Conservation (phyloP, 2,113 vertebrate species). For the Myiozetetes cayanensis region DNA sequence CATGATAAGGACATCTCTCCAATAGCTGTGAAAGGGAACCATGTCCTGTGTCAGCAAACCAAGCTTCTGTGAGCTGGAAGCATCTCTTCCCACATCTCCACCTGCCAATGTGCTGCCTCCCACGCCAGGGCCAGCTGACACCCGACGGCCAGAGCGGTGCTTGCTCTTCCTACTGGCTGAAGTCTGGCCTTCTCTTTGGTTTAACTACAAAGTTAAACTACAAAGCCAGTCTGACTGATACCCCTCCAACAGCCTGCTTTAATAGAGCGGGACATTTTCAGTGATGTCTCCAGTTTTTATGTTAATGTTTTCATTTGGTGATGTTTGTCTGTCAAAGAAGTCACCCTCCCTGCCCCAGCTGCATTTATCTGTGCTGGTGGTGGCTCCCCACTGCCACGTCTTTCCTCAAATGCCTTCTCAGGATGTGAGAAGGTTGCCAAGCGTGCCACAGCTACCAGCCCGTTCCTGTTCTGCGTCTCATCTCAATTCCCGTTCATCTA, state of each 20-base stretch:
- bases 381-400: rapidly evolving
- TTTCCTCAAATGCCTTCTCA: not conserved
- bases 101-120: not conserved
- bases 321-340: rapidly evolving
- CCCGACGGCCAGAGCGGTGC: rapidly evolving
- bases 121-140: rapidly evolving
- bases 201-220: not conserved
- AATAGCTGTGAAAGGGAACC: not conserved
- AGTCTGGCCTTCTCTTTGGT: not conserved
- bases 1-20: not conserved
- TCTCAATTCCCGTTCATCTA: not conserved
- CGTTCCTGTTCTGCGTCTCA: rapidly evolving
- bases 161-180: not conserved
- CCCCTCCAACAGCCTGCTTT: not conserved
- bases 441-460: not conserved
- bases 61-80: not conserved
- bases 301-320: not conserved
- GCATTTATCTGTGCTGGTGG: not conserved
- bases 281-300: not conserved
- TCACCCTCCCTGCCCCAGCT: not conserved
- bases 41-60: not conserved
- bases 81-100: not conserved
- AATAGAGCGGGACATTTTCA: not conserved
- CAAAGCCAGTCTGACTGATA: not conserved
- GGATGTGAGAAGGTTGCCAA: not conserved